A percentile compares a stretch with the other conserved stretches of the same genome.
Evolutionary conservation across 2,888 invertebrate genomes (phyloP).

Genomic region (Alloscopus bannaensis): DNA sequence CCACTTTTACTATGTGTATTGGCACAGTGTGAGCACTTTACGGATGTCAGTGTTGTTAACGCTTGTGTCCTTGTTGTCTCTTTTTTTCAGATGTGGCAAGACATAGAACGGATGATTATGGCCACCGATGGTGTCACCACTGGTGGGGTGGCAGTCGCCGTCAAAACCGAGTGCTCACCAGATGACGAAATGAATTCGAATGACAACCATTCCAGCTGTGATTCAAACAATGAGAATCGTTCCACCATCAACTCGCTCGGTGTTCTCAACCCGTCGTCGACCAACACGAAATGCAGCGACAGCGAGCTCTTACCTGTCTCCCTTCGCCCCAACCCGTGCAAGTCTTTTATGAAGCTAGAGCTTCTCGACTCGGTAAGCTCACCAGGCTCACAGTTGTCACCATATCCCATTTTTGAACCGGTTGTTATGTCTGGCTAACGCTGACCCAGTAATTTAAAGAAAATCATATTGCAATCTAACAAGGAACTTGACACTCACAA

Average conservation of each 20-base stretch:
- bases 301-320: conserved; percentile 32
- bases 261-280: conserved; percentile 11
- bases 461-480: conserved; percentile 29
- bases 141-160: conserved; percentile 59
- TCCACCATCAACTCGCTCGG: conserved; percentile 33
- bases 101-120: conserved; percentile 72
- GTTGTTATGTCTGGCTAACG: conserved; percentile 33
- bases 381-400: no score
- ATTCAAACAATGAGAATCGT: conserved; percentile 40
- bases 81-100: conserved; percentile 73
- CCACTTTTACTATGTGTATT: no score
- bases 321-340: conserved; percentile 50
- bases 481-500: conserved; percentile 8
- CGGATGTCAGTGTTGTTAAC: conserved; percentile 48
- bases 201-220: conserved; percentile 61
- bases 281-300: conserved; percentile 23
- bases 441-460: no score
- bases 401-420: no score
- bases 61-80: conserved; percentile 48
- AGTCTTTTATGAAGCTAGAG: conserved; percentile 54
- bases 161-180: conserved; percentile 66
- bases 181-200: conserved; percentile 58
- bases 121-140: conserved; percentile 65
- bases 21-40: conserved; percentile 39
- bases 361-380: conserved; percentile 60